phyloP scores from a whole-genome alignment of 2,888 invertebrate genomes.

The Tetranychus piercei region DNA sequence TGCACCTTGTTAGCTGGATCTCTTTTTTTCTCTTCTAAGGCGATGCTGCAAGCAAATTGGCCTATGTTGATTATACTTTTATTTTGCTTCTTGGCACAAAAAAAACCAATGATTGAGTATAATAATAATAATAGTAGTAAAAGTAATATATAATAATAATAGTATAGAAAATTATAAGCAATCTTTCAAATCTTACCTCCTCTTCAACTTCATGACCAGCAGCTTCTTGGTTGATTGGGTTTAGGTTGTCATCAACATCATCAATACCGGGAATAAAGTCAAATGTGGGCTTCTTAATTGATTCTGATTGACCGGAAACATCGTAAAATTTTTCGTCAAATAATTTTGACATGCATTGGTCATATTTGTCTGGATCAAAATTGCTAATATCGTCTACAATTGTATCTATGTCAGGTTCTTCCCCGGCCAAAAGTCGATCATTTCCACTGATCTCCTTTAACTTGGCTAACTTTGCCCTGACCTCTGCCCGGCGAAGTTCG shows the following conservation, averaged over 20 bases:
- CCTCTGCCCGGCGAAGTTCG: slow-evolving; percentile 68
- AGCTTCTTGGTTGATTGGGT: neutral
- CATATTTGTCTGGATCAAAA: slow-evolving; percentile 74
- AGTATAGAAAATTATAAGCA: neutral
- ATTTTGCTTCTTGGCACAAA: neutral
- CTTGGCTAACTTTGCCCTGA: slow-evolving; percentile 65
- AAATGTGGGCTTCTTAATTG: slow-evolving; percentile 61
- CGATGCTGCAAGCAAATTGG: neutral
- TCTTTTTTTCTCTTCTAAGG: neutral
- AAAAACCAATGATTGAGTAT: neutral
- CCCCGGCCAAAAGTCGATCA: slow-evolving; percentile 44
- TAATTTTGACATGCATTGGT: slow-evolving; percentile 55
- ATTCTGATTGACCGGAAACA: neutral
- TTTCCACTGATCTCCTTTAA: slow-evolving; percentile 75
- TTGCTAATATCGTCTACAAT: slow-evolving; percentile 40
- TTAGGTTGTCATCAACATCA: slow-evolving; percentile 20
- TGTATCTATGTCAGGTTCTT: slow-evolving; percentile 57
- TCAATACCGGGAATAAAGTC: slow-evolving; percentile 52
- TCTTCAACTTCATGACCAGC: neutral
- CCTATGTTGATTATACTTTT: neutral
- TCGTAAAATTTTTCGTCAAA: slow-evolving; percentile 75
- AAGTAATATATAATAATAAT: neutral
- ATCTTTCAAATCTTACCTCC: neutral
- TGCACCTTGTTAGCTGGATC: neutral
- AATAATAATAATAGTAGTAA: slow-evolving; percentile 1